These are phyloP conservation scores for Gopherus flavomarginatus DNA, from an alignment of 2,113 vertebrate species.

Conservation along the genomic window DNA sequence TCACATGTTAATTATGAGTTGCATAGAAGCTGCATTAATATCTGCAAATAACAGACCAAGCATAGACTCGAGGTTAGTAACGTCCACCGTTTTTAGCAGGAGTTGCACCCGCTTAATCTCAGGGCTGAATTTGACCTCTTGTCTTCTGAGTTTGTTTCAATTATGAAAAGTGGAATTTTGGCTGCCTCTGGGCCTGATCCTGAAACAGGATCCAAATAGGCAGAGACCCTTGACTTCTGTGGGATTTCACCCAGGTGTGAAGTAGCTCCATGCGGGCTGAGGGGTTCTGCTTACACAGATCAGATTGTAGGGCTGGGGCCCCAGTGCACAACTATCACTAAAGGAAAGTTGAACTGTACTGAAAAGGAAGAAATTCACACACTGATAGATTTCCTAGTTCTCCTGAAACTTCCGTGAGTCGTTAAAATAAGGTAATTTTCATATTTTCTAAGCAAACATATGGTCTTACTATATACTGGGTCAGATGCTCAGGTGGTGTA, in stretches of 20 bases:
- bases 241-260: background rate
- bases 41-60: background rate
- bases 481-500: background rate
- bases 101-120: background rate
- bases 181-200: background rate
- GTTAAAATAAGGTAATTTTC: background rate
- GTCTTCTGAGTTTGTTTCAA: background rate
- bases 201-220: background rate
- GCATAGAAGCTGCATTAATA: background rate
- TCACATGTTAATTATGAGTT: background rate
- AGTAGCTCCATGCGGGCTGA: background rate
- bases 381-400: background rate
- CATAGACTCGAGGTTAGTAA: background rate
- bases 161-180: background rate
- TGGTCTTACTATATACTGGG: background rate
- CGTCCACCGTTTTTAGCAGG: background rate
- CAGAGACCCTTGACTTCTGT: background rate
- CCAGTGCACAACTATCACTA: background rate
- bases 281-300: background rate
- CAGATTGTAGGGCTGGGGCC: constrained; percentile 10
- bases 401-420: constrained; percentile 16
- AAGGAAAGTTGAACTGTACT: background rate
- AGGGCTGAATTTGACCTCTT: background rate
- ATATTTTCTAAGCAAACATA: background rate
- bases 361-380: background rate